Evolutionary conservation across 2,113 vertebrate species (phyloP).

Genomic region (Felis catus): F.catus_Fca126_mat1.0 CM031425.1:47263001-47263500

Average conservation of each 20-base stretch:
- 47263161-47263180: not conserved
- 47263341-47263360: no score
- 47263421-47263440: no score
- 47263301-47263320: constrained; percentile 4
- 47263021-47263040: constrained; percentile 7
- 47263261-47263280: not conserved
- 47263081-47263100: not conserved
- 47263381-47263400: no score
- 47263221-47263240: not conserved
- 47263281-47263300: not conserved
- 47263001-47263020: not conserved
- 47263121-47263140: not conserved
- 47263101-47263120: not conserved
- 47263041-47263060: not conserved
- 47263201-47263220: not conserved
- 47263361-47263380: no score
- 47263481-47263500: no score
- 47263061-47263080: constrained; percentile 28
- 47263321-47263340: not conserved
- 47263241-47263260: not conserved
- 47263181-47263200: not conserved
- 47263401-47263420: no score
- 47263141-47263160: constrained; percentile 3
- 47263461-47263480: no score
- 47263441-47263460: no score